Percentiles rank a stretch among this genome's conserved stretches.
phyloP scores from a whole-genome alignment of 2,888 invertebrate genomes.

The Ceramica pisi region DNA sequence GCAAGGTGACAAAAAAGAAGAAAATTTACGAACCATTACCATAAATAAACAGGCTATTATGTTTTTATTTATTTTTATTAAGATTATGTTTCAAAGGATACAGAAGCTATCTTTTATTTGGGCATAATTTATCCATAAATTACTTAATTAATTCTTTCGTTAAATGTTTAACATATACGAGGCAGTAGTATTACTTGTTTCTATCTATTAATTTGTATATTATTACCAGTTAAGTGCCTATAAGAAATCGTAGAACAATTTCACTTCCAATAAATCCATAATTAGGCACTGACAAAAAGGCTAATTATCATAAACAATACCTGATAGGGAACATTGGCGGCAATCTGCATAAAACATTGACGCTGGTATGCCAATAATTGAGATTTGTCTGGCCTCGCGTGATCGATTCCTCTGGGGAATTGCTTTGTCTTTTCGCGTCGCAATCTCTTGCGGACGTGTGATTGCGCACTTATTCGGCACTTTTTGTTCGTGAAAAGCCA shows the following conservation, averaged over 20 bases:
- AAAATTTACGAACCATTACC: slow-evolving; percentile 23
- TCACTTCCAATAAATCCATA: slow-evolving; percentile 46
- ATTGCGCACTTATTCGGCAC: slow-evolving; percentile 71
- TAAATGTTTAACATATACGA: not conserved
- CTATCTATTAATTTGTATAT: too few relatives aligned
- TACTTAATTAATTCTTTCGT: not conserved
- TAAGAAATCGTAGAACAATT: slow-evolving; percentile 37
- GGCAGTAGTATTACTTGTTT: not conserved
- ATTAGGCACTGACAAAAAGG: slow-evolving; percentile 55
- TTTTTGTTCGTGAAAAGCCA: slow-evolving; percentile 72
- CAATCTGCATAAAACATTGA: slow-evolving; percentile 78
- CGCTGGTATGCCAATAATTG: slow-evolving; percentile 76
- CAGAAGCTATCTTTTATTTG: slow-evolving; percentile 38
- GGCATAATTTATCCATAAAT: not conserved
- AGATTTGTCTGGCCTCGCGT: slow-evolving; percentile 80
- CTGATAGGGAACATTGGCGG: slow-evolving; percentile 65
- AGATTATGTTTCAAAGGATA: slow-evolving; percentile 1
- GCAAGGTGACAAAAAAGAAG: slow-evolving; percentile 12
- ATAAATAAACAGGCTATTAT: slow-evolving; percentile 30
- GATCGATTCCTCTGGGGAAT: slow-evolving; percentile 82
- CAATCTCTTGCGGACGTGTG: slow-evolving; percentile 70
- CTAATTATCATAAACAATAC: slow-evolving; percentile 63
- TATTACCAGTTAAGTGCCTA: not conserved
- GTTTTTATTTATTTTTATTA: not conserved
- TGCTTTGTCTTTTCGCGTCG: slow-evolving; percentile 75